These are phyloP conservation scores for Forbesichthys agassizii DNA, from an alignment of 2,113 vertebrate species.

Conservation along the genomic window DNA sequence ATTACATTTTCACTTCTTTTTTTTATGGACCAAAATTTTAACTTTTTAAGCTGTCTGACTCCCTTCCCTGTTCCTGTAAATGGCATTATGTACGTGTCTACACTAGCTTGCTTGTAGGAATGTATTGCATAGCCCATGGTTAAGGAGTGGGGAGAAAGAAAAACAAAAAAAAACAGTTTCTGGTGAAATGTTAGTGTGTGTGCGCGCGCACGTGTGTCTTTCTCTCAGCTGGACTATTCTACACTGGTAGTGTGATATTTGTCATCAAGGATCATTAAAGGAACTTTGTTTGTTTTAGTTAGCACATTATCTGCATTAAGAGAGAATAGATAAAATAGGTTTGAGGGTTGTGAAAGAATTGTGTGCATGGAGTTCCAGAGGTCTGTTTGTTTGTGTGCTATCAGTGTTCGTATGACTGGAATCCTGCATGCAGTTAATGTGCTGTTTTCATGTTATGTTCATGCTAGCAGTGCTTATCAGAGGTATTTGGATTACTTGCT, in stretches of 20 bases:
- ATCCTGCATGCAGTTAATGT: conserved; percentile 25
- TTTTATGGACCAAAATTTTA: too few species aligned
- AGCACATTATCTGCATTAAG: neutral
- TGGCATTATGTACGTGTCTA: conserved; percentile 22
- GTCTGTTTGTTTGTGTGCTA: neutral
- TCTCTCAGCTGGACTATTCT: too few species aligned
- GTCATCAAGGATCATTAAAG: neutral
- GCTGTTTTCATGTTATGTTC: neutral
- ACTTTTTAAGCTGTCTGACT: too few species aligned
- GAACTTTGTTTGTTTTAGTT: neutral
- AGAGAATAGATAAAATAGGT: neutral
- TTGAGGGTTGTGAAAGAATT: conserved; percentile 1
- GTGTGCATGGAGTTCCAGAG: neutral
- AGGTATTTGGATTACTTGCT: conserved; percentile 47
- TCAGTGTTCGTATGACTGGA: conserved; percentile 31
- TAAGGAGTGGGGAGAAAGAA: too few species aligned
- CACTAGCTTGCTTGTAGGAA: conserved; percentile 29
- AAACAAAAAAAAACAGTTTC: neutral
- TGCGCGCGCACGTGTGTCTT: neutral
- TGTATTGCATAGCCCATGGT: conserved; percentile 25
- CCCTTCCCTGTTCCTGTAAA: neutral
- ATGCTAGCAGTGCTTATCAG: conserved; percentile 37
- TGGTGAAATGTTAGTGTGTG: neutral
- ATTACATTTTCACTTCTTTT: neutral
- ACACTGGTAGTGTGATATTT: neutral